These are phyloP conservation scores for Caenorhabditis sp. DNA, from an alignment of 2,888 invertebrate species.

Conservation along the genomic window DNA sequence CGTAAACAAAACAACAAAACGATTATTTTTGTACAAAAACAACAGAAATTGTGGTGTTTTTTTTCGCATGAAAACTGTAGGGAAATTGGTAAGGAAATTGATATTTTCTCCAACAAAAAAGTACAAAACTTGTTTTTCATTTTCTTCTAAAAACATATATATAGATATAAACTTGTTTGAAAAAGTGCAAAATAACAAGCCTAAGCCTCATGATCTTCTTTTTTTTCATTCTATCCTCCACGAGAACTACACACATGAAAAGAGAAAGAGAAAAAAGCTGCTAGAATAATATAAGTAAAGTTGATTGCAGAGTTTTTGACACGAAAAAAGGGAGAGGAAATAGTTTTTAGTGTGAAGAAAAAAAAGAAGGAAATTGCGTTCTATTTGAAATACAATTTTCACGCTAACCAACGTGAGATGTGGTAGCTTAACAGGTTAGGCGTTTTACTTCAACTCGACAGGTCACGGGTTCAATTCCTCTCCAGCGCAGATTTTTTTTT, in stretches of 20 bases:
- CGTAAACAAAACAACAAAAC: background rate
- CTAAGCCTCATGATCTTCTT: background rate
- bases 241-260: background rate
- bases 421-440: too few relatives aligned
- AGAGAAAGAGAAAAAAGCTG: background rate
- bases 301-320: slow-evolving; percentile 1
- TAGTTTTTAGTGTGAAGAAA: background rate
- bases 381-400: background rate
- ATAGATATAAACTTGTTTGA: too few relatives aligned
- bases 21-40: background rate
- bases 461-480: too few relatives aligned
- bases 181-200: background rate
- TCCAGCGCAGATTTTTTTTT: too few relatives aligned
- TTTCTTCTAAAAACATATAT: too few relatives aligned
- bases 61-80: background rate
- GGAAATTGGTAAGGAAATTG: background rate
- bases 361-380: background rate
- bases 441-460: too few relatives aligned
- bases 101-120: background rate
- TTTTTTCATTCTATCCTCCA: background rate
- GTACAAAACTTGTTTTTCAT: too few relatives aligned
- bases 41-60: background rate
- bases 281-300: background rate
- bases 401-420: too few relatives aligned
- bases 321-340: background rate